Percentiles rank a stretch among this genome's conserved stretches.
Conservation (phyloP, 1,140 invertebrate genomes). For the Cydia pomonella region DNA sequence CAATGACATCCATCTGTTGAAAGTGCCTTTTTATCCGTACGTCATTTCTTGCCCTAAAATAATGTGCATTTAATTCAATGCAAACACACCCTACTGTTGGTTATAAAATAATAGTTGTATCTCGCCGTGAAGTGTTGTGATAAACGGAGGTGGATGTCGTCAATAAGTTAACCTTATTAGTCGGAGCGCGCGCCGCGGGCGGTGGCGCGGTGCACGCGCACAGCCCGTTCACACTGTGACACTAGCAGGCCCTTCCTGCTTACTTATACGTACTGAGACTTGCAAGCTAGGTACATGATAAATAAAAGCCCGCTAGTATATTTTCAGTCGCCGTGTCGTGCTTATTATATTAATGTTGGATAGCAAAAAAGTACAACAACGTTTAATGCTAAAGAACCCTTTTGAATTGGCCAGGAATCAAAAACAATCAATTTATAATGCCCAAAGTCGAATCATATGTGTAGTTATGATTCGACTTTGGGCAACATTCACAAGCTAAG, state of each 20-base stretch:
- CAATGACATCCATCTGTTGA: not conserved
- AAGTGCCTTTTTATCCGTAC: conserved; percentile 5
- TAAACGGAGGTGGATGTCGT: conserved; percentile 51
- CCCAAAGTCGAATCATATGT: no score
- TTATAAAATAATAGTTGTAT: conserved; percentile 24
- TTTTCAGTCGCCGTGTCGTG: no score
- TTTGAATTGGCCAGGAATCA: no score
- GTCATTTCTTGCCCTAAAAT: not conserved
- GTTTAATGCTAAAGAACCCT: no score
- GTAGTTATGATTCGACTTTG: no score
- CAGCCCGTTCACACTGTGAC: conserved; percentile 28
- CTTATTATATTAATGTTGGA: no score
- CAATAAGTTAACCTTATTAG: conserved; percentile 62
- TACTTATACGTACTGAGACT: not conserved
- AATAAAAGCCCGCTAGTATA: no score
- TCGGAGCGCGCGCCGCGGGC: conserved; percentile 44
- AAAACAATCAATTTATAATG: no score
- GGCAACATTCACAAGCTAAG: no score
- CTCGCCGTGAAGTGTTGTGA: conserved; percentile 41
- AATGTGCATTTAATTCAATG: conserved; percentile 27
- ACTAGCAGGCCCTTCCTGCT: conserved; percentile 10
- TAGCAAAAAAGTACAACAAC: no score
- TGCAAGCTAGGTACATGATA: no score
- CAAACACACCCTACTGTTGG: conserved; percentile 22
- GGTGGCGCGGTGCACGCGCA: conserved; percentile 25